phyloP scores from a whole-genome alignment of 1,140 invertebrate genomes.

The Stenopsyche tienmushanensis region DNA sequence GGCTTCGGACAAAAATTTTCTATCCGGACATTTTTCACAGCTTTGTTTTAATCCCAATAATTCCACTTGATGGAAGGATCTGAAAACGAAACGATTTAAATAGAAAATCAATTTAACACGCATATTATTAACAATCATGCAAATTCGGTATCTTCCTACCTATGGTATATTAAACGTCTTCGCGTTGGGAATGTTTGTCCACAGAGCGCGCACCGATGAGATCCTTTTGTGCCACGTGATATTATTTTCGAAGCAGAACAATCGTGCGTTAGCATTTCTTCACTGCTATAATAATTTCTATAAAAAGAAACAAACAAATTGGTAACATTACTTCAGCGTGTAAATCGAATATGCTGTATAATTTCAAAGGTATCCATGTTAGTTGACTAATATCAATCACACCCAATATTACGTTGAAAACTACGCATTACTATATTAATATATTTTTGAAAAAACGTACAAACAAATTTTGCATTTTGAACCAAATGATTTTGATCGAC shows the following conservation, averaged over 20 bases:
- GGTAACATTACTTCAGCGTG: neutral
- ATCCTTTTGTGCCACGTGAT: neutral
- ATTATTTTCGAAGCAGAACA: constrained; percentile 15
- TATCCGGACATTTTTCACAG: constrained; percentile 26
- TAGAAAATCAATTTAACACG: neutral
- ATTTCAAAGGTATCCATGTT: too few species aligned
- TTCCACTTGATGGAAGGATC: constrained; percentile 36
- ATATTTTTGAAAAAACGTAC: constrained; percentile 12
- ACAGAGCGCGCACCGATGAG: constrained; percentile 32
- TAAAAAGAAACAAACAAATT: constrained; percentile 3
- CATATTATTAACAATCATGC: neutral
- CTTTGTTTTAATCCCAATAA: constrained; percentile 18
- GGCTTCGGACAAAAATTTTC: constrained; percentile 16
- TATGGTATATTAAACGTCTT: constrained; percentile 29
- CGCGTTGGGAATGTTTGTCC: constrained; percentile 32
- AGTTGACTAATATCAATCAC: too few species aligned
- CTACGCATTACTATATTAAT: neutral
- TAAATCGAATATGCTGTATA: too few species aligned
- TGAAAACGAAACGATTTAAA: constrained; percentile 18
- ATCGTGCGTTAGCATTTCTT: constrained; percentile 16
- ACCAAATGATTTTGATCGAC: neutral
- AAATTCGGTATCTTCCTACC: too few species aligned
- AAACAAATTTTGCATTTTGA: constrained; percentile 12
- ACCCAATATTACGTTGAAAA: neutral
- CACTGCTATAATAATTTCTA: constrained; percentile 20